A percentile compares a stretch with the other conserved stretches of the same genome.
phyloP scores from a whole-genome alignment of 1,140 invertebrate genomes.

The Paraescarpia echinospica region DNA sequence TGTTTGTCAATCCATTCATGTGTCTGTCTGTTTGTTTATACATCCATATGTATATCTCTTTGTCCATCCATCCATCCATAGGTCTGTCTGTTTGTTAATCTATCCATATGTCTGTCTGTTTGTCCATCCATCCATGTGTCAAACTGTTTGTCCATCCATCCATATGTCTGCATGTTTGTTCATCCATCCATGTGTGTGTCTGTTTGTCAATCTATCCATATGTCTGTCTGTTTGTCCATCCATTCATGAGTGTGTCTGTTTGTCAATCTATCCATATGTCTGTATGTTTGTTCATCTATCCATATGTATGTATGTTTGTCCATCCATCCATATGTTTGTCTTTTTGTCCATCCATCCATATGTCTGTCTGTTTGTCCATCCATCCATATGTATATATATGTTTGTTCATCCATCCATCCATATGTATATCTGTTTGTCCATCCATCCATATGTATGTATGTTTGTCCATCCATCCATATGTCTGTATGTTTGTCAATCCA shows the following conservation, averaged over 20 bases:
- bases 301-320: no score
- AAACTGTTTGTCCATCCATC: neutral
- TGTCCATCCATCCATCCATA: conserved; percentile 1
- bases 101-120: neutral
- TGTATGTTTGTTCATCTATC: no score
- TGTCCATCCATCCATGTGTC: neutral
- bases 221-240: no score
- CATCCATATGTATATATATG: no score
- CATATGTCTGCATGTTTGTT: neutral
- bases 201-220: no score
- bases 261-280: no score
- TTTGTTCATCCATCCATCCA: no score
- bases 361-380: no score
- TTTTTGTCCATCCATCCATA: no score
- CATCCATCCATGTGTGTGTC: no score
- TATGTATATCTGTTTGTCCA: neutral
- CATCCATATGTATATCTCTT: neutral
- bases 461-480: conserved; percentile 2
- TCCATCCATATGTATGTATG: neutral
- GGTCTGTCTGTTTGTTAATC: neutral
- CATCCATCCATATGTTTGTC: no score
- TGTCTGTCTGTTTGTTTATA: neutral
- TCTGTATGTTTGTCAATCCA: neutral
- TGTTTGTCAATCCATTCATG: neutral
- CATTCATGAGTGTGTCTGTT: no score